A percentile compares a stretch with the other conserved stretches of the same genome.
Evolutionary conservation across 2,797 vertebrate species (phyloP).

Genomic region (Danio jaintianensis): DNA sequence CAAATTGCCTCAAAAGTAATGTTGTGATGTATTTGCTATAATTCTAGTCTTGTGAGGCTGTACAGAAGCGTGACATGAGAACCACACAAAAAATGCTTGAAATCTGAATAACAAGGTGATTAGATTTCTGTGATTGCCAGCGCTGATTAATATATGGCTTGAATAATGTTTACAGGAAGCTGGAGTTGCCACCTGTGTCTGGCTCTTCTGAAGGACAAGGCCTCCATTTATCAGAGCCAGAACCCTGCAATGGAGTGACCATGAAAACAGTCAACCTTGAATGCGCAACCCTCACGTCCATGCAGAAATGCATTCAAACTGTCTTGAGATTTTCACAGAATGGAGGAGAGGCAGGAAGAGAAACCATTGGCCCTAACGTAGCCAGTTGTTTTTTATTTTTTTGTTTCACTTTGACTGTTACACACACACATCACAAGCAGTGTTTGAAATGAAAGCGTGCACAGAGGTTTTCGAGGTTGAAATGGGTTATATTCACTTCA

Average conservation of each 20-base stretch:
- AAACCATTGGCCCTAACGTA: conserved; percentile 39
- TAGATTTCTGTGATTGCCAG: neutral
- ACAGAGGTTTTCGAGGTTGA: conserved; percentile 8
- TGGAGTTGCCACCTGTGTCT: conserved; percentile 98
- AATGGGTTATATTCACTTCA: conserved; percentile 29
- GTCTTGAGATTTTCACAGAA: neutral
- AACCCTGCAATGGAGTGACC: conserved; percentile 78
- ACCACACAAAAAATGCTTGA: no score
- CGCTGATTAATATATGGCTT: neutral
- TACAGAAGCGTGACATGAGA: no score
- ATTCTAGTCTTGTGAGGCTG: no score
- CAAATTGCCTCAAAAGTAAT: no score
- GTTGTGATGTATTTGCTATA: no score
- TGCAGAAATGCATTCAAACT: conserved; percentile 28
- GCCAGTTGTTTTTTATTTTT: conserved; percentile 28
- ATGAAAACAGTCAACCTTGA: conserved; percentile 29
- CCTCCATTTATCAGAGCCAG: conserved; percentile 97
- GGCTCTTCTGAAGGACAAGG: conserved; percentile 96
- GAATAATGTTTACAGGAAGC: conserved; percentile 79
- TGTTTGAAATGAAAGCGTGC: conserved; percentile 35
- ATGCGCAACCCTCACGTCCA: conserved; percentile 50
- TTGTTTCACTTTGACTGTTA: conserved; percentile 58
- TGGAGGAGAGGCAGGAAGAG: neutral
- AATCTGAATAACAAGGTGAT: no score
- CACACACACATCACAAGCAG: conserved; percentile 32